Evolutionary conservation across 1,140 invertebrate species (phyloP).

Genomic region (Drosophila auraria): DNA sequence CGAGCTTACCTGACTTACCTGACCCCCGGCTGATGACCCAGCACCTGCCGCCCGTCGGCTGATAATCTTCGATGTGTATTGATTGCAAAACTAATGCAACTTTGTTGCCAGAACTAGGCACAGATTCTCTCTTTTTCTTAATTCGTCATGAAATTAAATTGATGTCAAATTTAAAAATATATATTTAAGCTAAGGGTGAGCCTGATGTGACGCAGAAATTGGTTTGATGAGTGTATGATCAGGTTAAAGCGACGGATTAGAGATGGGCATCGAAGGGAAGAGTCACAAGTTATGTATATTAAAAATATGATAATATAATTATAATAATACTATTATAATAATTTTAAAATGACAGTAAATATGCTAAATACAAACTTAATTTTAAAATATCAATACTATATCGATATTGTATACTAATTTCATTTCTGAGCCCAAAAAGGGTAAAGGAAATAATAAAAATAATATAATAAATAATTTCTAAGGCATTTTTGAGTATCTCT

Average conservation of each 20-base stretch:
- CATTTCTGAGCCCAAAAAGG: background rate
- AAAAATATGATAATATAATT: no score
- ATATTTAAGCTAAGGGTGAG: background rate
- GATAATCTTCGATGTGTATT: constrained; percentile 32
- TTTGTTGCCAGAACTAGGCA: background rate
- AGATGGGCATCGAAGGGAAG: background rate
- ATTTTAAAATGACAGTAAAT: no score
- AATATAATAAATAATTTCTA: background rate
- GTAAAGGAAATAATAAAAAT: background rate
- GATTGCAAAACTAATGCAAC: constrained; percentile 27
- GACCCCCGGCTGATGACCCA: constrained; percentile 31
- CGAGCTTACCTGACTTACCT: constrained; percentile 15
- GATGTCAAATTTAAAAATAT: no score
- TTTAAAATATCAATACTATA: no score
- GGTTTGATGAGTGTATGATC: no score
- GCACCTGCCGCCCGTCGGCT: constrained; percentile 7
- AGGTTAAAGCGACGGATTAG: no score
- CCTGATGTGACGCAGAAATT: background rate
- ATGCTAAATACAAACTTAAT: no score
- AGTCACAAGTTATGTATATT: no score
- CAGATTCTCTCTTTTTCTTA: background rate
- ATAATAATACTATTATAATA: no score
- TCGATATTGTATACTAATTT: background rate
- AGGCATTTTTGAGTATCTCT: no score
- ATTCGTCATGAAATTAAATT: constrained; percentile 11